Evolutionary conservation across 2,113 vertebrate species (phyloP).

Genomic region (Orientallactaga bullata): DNA sequence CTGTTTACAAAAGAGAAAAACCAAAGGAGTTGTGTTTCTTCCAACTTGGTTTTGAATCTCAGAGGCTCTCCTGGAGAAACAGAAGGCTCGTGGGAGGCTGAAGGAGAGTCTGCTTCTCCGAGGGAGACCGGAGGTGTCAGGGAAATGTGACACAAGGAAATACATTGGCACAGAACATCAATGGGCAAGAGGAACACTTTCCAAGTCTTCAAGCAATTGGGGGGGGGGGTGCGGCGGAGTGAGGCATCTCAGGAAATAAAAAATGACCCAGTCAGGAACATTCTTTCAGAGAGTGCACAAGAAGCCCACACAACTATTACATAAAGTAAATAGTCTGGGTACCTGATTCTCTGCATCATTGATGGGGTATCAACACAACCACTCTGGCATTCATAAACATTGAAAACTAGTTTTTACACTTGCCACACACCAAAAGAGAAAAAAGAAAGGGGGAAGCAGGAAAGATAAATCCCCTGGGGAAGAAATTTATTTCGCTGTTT

Average conservation of each 20-base stretch:
- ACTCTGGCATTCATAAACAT: constrained; percentile 46
- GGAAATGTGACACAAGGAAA: constrained; percentile 77
- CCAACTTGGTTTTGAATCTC: constrained; percentile 75
- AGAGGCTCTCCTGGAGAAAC: constrained; percentile 76
- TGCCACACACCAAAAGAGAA: neutral
- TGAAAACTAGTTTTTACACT: constrained; percentile 54
- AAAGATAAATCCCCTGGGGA: constrained; percentile 5
- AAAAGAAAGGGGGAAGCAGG: neutral
- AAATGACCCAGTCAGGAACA: constrained; percentile 77
- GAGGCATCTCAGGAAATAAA: constrained; percentile 77
- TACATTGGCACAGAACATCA: constrained; percentile 41
- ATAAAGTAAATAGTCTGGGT: constrained; percentile 66
- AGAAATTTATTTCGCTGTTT: neutral
- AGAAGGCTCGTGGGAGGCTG: constrained; percentile 86
- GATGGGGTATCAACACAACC: constrained; percentile 45
- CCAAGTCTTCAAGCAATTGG: constrained; percentile 64
- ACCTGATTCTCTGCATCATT: constrained; percentile 68
- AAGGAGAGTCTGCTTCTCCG: constrained; percentile 84
- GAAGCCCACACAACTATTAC: constrained; percentile 73
- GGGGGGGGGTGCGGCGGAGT: no score
- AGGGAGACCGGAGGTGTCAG: constrained; percentile 81
- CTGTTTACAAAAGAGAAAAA: constrained; percentile 69
- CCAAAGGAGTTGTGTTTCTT: constrained; percentile 61
- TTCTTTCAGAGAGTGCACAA: constrained; percentile 65
- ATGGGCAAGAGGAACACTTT: constrained; percentile 36